These are phyloP conservation scores for Adelognathus sp. DNA, from an alignment of 2,888 invertebrate genomes.

Conservation along the genomic window DNA sequence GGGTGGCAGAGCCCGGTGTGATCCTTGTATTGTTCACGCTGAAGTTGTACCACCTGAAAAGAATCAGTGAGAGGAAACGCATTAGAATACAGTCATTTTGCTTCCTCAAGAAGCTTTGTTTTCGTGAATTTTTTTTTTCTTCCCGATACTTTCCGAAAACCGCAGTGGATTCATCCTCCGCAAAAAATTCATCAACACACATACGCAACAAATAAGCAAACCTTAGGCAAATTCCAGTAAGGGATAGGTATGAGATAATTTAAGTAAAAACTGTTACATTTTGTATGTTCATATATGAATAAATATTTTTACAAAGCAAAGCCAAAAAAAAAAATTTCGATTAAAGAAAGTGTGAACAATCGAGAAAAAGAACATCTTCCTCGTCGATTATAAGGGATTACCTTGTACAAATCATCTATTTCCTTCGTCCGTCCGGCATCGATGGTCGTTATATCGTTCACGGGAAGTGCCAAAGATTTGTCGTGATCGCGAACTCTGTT, in stretches of 20 bases:
- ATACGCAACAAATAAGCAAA: too few relatives aligned
- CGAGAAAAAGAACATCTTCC: background rate
- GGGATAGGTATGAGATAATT: too few relatives aligned
- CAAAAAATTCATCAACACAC: too few relatives aligned
- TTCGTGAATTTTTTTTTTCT: background rate
- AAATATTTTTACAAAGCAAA: too few relatives aligned
- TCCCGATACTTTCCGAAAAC: background rate
- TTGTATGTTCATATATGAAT: too few relatives aligned
- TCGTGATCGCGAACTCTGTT: constrained; percentile 55
- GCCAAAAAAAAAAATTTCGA: background rate
- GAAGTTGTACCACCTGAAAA: constrained; percentile 83
- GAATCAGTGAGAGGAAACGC: background rate
- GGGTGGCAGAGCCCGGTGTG: constrained; percentile 84
- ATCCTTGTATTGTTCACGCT: constrained; percentile 85
- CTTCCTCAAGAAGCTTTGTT: too few relatives aligned
- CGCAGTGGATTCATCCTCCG: too few relatives aligned
- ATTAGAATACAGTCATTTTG: background rate
- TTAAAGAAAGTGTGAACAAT: background rate
- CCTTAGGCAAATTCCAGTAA: too few relatives aligned
- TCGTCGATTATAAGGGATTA: too few relatives aligned
- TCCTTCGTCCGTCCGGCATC: constrained; percentile 77
- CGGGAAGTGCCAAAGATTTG: constrained; percentile 75
- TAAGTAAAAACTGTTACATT: too few relatives aligned
- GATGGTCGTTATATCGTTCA: constrained; percentile 77
- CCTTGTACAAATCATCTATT: constrained; percentile 82